Evolutionary conservation across 2,797 vertebrate species (phyloP).

Genomic region (Melanogrammus aeglefinus): DNA sequence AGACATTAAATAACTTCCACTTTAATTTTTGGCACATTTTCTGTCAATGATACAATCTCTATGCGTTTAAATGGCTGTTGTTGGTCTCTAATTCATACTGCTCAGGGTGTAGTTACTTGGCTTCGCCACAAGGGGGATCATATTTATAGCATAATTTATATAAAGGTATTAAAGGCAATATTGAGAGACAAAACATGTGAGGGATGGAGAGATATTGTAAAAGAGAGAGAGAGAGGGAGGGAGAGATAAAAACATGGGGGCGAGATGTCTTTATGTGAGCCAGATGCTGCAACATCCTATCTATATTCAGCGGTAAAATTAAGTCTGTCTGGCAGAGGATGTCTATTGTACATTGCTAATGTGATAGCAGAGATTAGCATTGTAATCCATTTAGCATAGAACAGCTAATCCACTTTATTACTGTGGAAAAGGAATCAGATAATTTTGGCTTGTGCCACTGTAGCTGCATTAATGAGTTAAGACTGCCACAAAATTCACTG

Average conservation of each 20-base stretch:
- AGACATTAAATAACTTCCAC: too few species aligned
- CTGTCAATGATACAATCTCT: too few species aligned
- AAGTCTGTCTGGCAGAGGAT: conserved; percentile 57
- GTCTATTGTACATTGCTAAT: conserved; percentile 73
- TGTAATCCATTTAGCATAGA: conserved; percentile 82
- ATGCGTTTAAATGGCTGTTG: too few species aligned
- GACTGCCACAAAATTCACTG: conserved; percentile 52
- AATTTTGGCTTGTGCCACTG: conserved; percentile 58
- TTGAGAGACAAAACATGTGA: not conserved
- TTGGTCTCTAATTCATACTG: too few species aligned
- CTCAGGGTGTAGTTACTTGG: conserved; percentile 37
- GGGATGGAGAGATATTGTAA: conserved; percentile 10
- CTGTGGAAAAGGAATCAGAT: conserved; percentile 74
- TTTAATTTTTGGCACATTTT: too few species aligned
- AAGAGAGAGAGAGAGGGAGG: too few species aligned
- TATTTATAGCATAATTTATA: conserved; percentile 20
- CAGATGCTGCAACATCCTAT: conserved; percentile 34
- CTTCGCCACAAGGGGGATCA: conserved; percentile 66
- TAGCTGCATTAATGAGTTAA: conserved; percentile 64
- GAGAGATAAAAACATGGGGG: too few species aligned
- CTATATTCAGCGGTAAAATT: conserved; percentile 39
- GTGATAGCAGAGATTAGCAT: conserved; percentile 79
- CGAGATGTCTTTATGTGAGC: conserved; percentile 12
- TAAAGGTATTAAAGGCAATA: not conserved
- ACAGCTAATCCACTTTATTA: conserved; percentile 78